These are phyloP conservation scores for Prionace glauca DNA, from an alignment of 2,797 vertebrate species.

Conservation along the genomic window DNA sequence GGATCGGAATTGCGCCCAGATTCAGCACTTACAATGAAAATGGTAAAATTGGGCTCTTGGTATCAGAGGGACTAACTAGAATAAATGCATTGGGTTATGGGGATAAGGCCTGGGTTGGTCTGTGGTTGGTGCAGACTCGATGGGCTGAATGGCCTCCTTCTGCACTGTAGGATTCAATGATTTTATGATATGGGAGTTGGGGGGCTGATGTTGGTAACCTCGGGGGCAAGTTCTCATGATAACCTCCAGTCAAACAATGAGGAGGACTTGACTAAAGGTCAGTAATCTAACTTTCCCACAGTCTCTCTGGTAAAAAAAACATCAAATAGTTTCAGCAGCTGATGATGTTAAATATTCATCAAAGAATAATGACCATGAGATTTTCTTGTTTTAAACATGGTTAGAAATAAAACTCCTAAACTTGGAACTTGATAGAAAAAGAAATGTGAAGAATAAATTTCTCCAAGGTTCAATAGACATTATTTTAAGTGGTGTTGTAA, in stretches of 20 bases:
- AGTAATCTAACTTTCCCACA: not conserved
- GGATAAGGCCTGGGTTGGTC: too few relatives aligned
- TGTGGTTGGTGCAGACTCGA: too few relatives aligned
- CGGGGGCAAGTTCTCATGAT: not conserved
- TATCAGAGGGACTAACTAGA: too few relatives aligned
- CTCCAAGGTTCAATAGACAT: not conserved
- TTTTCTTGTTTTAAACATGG: not conserved
- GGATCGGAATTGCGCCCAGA: too few relatives aligned
- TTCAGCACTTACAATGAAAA: too few relatives aligned
- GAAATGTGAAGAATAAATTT: not conserved
- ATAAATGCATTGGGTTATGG: too few relatives aligned
- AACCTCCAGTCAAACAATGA: not conserved
- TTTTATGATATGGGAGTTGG: too few relatives aligned
- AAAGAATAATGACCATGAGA: not conserved
- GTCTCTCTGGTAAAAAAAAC: not conserved
- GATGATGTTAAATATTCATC: not conserved
- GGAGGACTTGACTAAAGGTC: not conserved
- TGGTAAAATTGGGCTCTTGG: too few relatives aligned
- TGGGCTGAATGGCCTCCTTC: too few relatives aligned
- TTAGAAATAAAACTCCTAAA: not conserved
- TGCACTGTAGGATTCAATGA: too few relatives aligned
- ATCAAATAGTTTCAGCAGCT: not conserved
- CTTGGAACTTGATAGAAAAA: not conserved
- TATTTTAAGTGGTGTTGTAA: not conserved
- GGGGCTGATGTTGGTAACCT: too few relatives aligned